Percentiles rank a stretch among this genome's conserved stretches.
These are phyloP conservation scores for Lepus timidus DNA, from an alignment of 2,113 vertebrate genomes.

Conservation along the genomic window DNA sequence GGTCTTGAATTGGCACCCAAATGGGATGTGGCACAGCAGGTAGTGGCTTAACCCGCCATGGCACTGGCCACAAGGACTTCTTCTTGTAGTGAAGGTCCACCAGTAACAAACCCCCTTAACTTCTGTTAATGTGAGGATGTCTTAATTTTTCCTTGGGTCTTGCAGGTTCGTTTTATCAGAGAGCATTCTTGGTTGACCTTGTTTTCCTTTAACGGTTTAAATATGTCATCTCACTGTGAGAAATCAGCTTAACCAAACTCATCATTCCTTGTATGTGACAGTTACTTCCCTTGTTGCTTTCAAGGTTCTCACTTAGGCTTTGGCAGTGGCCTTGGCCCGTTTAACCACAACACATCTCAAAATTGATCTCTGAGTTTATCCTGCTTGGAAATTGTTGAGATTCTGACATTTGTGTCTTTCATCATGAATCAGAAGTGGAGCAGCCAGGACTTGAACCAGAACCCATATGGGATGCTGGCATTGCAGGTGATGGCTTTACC, in stretches of 20 bases:
- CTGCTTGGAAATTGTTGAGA: background rate
- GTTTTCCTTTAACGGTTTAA: background rate
- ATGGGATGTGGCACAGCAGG: no score
- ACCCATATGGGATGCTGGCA: no score
- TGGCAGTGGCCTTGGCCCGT: background rate
- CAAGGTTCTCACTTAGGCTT: no score
- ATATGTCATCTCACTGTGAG: background rate
- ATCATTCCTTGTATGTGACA: background rate
- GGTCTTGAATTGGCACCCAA: no score
- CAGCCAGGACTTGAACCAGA: no score
- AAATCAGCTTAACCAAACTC: background rate
- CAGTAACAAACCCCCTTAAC: background rate
- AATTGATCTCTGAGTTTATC: background rate
- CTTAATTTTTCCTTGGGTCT: background rate
- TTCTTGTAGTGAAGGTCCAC: background rate
- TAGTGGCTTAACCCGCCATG: no score
- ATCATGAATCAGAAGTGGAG: no score
- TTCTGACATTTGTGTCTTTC: background rate
- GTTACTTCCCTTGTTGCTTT: background rate
- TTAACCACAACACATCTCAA: background rate
- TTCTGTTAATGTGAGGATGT: background rate
- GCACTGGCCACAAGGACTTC: no score
- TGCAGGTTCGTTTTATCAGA: no score
- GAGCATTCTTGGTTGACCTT: background rate
- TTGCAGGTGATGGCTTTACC: no score